These are phyloP conservation scores for Taurulus bubalis DNA, from an alignment of 2,113 vertebrate genomes.

Conservation along the genomic window DNA sequence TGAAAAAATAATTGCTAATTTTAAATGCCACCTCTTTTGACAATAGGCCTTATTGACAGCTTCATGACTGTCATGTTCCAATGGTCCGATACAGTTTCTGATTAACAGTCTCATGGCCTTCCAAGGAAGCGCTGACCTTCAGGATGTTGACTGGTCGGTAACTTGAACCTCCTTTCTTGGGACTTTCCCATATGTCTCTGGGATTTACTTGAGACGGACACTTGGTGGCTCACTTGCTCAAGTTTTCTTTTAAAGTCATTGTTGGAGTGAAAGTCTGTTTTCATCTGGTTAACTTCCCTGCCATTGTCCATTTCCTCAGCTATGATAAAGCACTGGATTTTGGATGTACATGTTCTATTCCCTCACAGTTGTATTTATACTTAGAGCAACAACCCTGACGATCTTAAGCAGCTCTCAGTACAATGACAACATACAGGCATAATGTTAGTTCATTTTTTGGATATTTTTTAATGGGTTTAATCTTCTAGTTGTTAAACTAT, in stretches of 20 bases:
- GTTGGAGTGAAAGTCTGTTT: background rate
- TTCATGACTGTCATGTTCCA: constrained; percentile 54
- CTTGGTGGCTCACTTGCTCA: constrained; percentile 62
- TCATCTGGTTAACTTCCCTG: background rate
- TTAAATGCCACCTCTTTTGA: constrained; percentile 5
- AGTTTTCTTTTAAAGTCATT: constrained; percentile 21
- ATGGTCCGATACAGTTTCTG: constrained; percentile 64
- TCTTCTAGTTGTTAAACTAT: background rate
- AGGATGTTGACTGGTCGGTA: constrained; percentile 58
- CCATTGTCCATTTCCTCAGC: background rate
- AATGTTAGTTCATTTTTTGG: background rate
- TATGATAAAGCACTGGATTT: background rate
- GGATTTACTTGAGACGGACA: constrained; percentile 25
- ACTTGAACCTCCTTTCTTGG: background rate
- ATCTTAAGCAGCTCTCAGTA: background rate
- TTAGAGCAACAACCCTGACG: background rate
- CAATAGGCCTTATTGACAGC: constrained; percentile 57
- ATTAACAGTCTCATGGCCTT: constrained; percentile 42
- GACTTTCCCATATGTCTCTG: background rate
- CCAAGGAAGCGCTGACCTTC: constrained; percentile 52
- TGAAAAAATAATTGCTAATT: rapidly evolving
- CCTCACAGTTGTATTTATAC: background rate
- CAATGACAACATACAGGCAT: background rate
- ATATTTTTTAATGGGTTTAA: background rate
- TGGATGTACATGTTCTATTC: background rate